Evolutionary conservation across 2,113 vertebrate genomes (phyloP), one percentile per base, ranked within the genome.

Genomic region (Ariopsis seemanni): DNA sequence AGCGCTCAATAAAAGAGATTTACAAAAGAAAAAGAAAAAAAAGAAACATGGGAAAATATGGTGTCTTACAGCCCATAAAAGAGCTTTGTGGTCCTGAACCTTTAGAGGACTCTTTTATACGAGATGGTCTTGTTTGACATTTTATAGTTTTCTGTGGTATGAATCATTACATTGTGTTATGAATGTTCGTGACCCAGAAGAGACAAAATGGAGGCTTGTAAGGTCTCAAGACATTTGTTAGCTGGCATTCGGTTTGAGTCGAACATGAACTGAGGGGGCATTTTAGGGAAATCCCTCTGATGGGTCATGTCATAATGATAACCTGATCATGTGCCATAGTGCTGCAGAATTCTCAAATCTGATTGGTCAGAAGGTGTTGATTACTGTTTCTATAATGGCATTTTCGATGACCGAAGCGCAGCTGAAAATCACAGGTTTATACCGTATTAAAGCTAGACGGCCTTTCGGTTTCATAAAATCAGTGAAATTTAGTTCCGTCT

Each of bases 181-280:
- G 88, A 90, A 84, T 84, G 57, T 75, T 86, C 55, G 20, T 91
- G 86, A 91, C 88, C 90, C 86, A 90, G 90, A 89, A 90, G 55
- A 80, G 80, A 52, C 17, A 22, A 67, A 65, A 62, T 10, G 69
- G 30, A 72, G 30, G 60, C 78, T 48, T 62, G 71, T 1, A 1
- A 79, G 12, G 12, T 57, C 53, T 79, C 75, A 1, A n/a, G 3
- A 2, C 7, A 48, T 74, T 74, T 12, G 17, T 75, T 75, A 42
- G 52, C 48, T 74, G 81, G 58, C 15, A 14, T n/a, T 83, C 42
- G 67, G 63, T 89, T 75, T 83, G 62, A 84, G 63, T 80, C 12
- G 62, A 74, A 85, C 75, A 2, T 42, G 71, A 79, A 18, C 34
- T 48, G 12, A 7, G 5, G 65, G 60, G 77, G 50, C 60, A 2